Conservation (phyloP, 2,797 vertebrate species). For the Macroramphosus scolopax region DNA sequence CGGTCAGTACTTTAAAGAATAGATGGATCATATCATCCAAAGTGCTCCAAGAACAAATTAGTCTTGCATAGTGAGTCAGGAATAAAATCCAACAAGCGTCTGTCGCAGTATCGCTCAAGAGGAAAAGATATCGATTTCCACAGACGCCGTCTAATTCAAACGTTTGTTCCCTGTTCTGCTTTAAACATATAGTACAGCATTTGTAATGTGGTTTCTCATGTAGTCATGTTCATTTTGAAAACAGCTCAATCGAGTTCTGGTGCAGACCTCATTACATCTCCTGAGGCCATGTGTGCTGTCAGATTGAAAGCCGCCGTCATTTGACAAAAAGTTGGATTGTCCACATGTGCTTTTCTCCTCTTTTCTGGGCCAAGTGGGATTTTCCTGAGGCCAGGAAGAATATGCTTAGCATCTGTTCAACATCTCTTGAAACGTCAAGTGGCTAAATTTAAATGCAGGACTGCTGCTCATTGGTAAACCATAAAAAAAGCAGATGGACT, state of each 20-base stretch:
- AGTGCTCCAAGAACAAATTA: slow-evolving; percentile 24
- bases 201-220: slow-evolving; percentile 2
- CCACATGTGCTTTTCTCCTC: slow-evolving; percentile 4
- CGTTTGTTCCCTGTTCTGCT: not conserved
- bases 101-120: not conserved
- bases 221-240: not conserved
- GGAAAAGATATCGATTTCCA: no score
- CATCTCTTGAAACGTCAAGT: slow-evolving; percentile 3
- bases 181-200: not conserved
- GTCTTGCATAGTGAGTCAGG: slow-evolving; percentile 6
- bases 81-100: slow-evolving; percentile 6
- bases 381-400: slow-evolving; percentile 4
- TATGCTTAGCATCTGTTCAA: not conserved
- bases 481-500: slow-evolving; percentile 10
- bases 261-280: not conserved
- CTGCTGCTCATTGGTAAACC: not conserved
- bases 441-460: slow-evolving; percentile 1
- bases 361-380: not conserved
- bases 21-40: slow-evolving; percentile 24
- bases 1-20: slow-evolving; percentile 9
- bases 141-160: slow-evolving; percentile 1
- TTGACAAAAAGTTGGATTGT: slow-evolving; percentile 18
- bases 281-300: slow-evolving; percentile 14
- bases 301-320: slow-evolving; percentile 18
- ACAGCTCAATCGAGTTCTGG: no score